Evolutionary conservation across 1,140 invertebrate species (phyloP).

Genomic region (Eubasilissa regina): DNA sequence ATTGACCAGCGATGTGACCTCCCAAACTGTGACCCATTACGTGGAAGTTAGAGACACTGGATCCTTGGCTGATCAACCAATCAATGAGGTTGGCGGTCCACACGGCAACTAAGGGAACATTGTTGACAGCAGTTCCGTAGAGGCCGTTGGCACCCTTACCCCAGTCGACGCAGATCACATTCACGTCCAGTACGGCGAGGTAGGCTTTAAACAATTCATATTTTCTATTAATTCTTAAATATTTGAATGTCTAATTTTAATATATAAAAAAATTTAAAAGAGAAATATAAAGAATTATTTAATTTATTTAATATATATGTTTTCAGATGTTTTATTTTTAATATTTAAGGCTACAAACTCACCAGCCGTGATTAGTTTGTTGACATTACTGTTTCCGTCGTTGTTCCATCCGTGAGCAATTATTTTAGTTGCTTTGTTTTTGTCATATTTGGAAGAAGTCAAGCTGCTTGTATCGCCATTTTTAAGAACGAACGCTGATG

Average conservation of each 20-base stretch:
- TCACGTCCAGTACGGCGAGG: conserved; percentile 67
- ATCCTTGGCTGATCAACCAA: conserved; percentile 64
- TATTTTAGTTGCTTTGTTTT: conserved; percentile 33
- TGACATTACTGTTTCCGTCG: conserved; percentile 43
- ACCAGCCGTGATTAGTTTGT: conserved; percentile 26
- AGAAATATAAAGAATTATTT: too few species aligned
- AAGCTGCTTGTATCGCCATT: conserved; percentile 36
- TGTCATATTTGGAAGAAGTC: conserved; percentile 35
- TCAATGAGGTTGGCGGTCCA: conserved; percentile 71
- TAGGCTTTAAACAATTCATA: conserved; percentile 63
- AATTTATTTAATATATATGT: background rate
- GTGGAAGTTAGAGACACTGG: conserved; percentile 64
- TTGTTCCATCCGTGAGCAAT: conserved; percentile 50
- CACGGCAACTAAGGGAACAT: conserved; percentile 71
- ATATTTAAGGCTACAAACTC: background rate
- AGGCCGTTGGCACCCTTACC: conserved; percentile 63
- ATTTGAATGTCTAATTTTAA: too few species aligned
- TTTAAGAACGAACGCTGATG: conserved; percentile 10
- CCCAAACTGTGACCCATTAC: conserved; percentile 63
- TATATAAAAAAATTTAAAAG: background rate
- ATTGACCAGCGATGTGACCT: conserved; percentile 61
- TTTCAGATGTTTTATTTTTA: background rate
- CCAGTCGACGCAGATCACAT: conserved; percentile 76
- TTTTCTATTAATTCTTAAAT: background rate
- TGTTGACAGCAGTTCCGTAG: conserved; percentile 70